Evolutionary conservation across 2,888 invertebrate species (phyloP), one percentile per base, ranked within the genome.

Genomic region (Polydrusus pterygomalis): DNA sequence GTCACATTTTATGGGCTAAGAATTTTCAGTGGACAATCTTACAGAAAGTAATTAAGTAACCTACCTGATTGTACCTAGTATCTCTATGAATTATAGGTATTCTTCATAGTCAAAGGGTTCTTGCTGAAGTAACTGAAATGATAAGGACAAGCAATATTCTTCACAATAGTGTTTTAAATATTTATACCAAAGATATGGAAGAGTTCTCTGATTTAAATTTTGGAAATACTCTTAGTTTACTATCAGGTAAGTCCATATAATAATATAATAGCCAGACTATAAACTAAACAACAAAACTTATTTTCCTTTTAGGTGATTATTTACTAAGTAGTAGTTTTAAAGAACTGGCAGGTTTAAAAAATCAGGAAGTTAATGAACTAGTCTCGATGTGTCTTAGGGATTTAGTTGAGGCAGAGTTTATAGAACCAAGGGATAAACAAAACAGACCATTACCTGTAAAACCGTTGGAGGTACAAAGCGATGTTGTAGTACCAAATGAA

Each of bases 111-210:
- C 97, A 97, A 87, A 90, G 96, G 77, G 94, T 94, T 1, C 87
- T 98, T 60, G 97, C 97, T 0, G 97, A 98, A 88, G 95, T 97
- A 30, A 96, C 96, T 0, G 98, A 98, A 89, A 97, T 98, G 96
- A 96, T 98, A 78, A 92, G 96, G 68, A 97, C 96, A 0, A 96
- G 97, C 13, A 64, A 49, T 49, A 74, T 49, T 60, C 68, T 74
- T 0, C 74, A 74, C 25, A 85, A 85, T 78, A 83, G 93, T n/a
- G 89, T 97, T 70, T 93, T 97, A 34, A 96, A 97, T 86, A 91
- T 96, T 84, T 91, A 92, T 81, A 89, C 90, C 6, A 65, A 80
- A 0, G 85, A 88, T 47, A 88, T 89, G 0, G 88, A 89, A 69
- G 85, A 88, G 17, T 89, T 88, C 5, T 87, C 90, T 76, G 96